Evolutionary conservation across 1,140 invertebrate genomes (phyloP).

Genomic region (Oryzaephilus surinamensis): DNA sequence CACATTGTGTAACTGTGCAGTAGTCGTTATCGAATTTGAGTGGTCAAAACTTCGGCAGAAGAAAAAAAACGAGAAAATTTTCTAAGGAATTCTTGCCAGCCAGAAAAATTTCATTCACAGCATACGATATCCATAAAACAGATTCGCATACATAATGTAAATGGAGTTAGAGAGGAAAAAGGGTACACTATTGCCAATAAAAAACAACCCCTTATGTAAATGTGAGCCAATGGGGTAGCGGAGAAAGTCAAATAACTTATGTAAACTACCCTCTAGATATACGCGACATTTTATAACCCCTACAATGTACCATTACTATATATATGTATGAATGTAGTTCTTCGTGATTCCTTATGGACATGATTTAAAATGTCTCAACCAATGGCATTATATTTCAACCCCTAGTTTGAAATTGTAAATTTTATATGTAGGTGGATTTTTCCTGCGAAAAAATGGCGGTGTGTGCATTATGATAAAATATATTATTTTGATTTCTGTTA

Average conservation of each 20-base stretch:
- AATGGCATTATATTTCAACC: conserved; percentile 15
- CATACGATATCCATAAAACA: no score
- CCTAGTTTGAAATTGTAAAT: conserved; percentile 33
- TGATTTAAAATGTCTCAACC: conserved; percentile 25
- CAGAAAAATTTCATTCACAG: no score
- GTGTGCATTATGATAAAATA: neutral
- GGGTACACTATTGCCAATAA: neutral
- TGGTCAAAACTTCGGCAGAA: no score
- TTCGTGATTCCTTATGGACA: no score
- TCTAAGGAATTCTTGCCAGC: no score
- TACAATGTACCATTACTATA: conserved; percentile 4
- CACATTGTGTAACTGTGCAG: no score
- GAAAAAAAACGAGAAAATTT: no score
- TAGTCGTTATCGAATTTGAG: no score
- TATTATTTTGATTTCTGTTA: neutral
- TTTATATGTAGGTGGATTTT: conserved; percentile 5
- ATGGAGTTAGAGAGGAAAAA: conserved; percentile 5
- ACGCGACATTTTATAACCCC: conserved; percentile 10
- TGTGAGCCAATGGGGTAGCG: conserved; percentile 12
- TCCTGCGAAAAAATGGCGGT: conserved; percentile 3
- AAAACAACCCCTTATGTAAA: conserved; percentile 18
- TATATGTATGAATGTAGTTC: no score
- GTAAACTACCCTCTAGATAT: conserved; percentile 18
- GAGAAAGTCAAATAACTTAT: conserved; percentile 12
- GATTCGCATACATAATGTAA: conserved; percentile 3